These are phyloP conservation scores for Pandemis heparana DNA, from an alignment of 2,888 invertebrate species.

Conservation along the genomic window DNA sequence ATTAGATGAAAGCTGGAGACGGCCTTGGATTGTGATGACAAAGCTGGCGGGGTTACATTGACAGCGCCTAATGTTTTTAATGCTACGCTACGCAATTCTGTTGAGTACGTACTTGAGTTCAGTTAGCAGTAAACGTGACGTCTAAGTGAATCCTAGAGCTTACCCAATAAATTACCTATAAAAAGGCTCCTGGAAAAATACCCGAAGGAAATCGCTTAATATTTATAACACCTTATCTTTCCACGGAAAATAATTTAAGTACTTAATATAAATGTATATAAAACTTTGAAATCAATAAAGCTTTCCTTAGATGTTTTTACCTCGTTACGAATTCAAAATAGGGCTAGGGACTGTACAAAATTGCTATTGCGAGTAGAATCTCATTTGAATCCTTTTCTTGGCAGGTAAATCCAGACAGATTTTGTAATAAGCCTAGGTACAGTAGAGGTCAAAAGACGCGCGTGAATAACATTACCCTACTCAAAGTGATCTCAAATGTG, in stretches of 20 bases:
- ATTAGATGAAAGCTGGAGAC: constrained; percentile 38
- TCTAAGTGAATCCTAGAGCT: not conserved
- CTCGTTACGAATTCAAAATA: constrained; percentile 22
- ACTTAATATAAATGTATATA: not conserved
- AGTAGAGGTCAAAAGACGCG: constrained; percentile 27
- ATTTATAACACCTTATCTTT: not conserved
- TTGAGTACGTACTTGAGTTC: not conserved
- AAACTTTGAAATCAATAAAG: not conserved
- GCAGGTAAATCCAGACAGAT: constrained; percentile 43
- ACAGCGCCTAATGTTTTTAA: constrained; percentile 9
- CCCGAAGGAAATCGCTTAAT: not conserved
- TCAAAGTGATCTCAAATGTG: constrained; percentile 27
- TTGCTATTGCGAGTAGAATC: constrained; percentile 35
- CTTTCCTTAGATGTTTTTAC: constrained; percentile 3
- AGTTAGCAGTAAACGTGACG: not conserved
- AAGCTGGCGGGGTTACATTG: constrained; percentile 16
- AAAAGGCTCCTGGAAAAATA: not conserved
- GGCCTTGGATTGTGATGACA: constrained; percentile 34
- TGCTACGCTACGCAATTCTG: not conserved
- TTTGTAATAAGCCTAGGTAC: constrained; percentile 37
- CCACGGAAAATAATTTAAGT: not conserved
- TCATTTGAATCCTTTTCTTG: constrained; percentile 43
- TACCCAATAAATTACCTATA: not conserved
- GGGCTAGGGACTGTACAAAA: constrained; percentile 14
- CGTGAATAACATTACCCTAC: constrained; percentile 32